These are phyloP conservation scores for Eumerus sabulonum DNA, from an alignment of 2,888 invertebrate species.

Conservation along the genomic window DNA sequence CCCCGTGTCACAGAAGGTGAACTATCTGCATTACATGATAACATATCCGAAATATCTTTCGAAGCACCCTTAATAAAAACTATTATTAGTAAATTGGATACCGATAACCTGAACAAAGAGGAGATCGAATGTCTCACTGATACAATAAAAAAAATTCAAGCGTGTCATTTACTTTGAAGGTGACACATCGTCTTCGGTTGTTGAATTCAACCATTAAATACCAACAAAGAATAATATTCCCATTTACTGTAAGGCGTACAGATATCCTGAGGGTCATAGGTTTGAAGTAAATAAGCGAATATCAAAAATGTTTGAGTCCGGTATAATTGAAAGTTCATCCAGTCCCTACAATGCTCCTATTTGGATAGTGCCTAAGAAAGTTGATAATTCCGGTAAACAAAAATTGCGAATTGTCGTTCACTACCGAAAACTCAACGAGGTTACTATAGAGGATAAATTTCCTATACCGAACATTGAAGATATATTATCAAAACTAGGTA, in stretches of 20 bases:
- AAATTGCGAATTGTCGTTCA: constrained; percentile 40
- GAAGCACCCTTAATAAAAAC: not conserved
- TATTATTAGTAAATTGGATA: not conserved
- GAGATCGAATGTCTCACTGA: constrained; percentile 2
- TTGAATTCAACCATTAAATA: constrained; percentile 12
- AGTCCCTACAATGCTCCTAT: constrained; percentile 35
- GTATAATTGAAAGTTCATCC: constrained; percentile 33
- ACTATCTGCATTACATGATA: not conserved
- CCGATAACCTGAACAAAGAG: constrained; percentile 11
- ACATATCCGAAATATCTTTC: not conserved
- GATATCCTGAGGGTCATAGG: not conserved
- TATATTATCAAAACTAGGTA: not conserved
- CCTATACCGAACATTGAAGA: not conserved
- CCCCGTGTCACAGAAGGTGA: too few species aligned
- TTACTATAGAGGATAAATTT: constrained; percentile 2
- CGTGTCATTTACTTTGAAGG: constrained; percentile 9
- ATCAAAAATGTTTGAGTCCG: not conserved
- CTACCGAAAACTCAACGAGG: constrained; percentile 4
- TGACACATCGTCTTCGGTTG: not conserved
- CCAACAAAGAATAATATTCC: too few species aligned
- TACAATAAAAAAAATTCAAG: not conserved
- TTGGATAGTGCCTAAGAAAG: constrained; percentile 51
- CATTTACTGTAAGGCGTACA: not conserved
- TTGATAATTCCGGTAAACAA: constrained; percentile 29
- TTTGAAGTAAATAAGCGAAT: not conserved